Conservation (phyloP, 1,140 invertebrate genomes). For the Hyposmocoma kahamanoa region DNA sequence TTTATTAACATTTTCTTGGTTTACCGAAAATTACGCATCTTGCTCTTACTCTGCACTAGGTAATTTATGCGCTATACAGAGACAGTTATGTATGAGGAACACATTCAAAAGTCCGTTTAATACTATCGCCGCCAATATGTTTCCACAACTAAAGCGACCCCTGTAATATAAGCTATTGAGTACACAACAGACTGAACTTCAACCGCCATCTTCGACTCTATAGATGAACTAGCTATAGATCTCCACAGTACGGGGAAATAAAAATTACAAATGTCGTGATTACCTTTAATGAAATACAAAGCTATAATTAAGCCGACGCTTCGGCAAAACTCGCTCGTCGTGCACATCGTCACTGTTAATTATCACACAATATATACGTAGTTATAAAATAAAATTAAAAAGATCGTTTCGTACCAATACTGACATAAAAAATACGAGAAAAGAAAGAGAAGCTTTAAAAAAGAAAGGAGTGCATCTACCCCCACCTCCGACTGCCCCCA, state of each 20-base stretch:
- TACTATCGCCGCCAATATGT: slow-evolving; percentile 47
- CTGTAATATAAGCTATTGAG: slow-evolving; percentile 39
- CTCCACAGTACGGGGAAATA: slow-evolving; percentile 31
- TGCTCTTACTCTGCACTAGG: neutral
- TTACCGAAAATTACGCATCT: neutral
- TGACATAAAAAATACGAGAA: slow-evolving; percentile 70
- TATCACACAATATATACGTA: slow-evolving; percentile 66
- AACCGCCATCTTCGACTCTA: slow-evolving; percentile 25
- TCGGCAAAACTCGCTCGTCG: slow-evolving; percentile 54
- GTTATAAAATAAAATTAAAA: slow-evolving; percentile 69
- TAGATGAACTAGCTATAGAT: slow-evolving; percentile 16
- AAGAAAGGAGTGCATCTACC: slow-evolving; percentile 69
- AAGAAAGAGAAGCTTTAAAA: slow-evolving; percentile 73
- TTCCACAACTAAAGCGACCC: slow-evolving; percentile 36
- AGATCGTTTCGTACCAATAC: slow-evolving; percentile 62
- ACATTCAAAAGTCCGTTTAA: slow-evolving; percentile 46
- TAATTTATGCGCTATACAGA: neutral
- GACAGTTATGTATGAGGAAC: slow-evolving; percentile 16
- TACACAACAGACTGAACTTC: slow-evolving; percentile 30
- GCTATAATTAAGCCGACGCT: slow-evolving; percentile 66
- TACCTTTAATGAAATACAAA: slow-evolving; percentile 70
- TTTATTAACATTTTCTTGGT: too few species aligned
- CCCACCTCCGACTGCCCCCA: slow-evolving; percentile 45
- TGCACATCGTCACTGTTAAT: slow-evolving; percentile 68
- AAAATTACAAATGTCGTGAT: slow-evolving; percentile 62